Conservation (phyloP, 1,140 invertebrate genomes). For the Rhizoglyphus robini region DNA sequence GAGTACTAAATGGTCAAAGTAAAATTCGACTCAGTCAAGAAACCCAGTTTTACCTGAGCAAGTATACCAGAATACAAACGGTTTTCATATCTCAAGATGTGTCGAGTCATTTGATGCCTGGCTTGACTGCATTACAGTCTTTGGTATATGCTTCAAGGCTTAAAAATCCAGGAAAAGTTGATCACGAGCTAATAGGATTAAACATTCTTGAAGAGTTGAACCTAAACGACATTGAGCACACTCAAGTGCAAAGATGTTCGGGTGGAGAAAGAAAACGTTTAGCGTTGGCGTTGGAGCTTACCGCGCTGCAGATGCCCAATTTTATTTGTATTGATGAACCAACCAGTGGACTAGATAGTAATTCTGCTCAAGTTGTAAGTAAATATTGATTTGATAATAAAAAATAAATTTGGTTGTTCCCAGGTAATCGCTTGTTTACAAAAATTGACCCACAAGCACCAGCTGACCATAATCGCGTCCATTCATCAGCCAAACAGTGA, state of each 20-base stretch:
- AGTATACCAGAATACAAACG: background rate
- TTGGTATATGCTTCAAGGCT: constrained; percentile 85
- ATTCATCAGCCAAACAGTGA: constrained; percentile 14
- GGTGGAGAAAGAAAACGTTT: constrained; percentile 84
- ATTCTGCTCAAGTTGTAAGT: constrained; percentile 8
- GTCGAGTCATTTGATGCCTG: constrained; percentile 65
- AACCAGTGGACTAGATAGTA: constrained; percentile 36
- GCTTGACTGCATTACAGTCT: constrained; percentile 70
- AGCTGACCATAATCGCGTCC: background rate
- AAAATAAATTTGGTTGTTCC: background rate
- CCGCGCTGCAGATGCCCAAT: constrained; percentile 47
- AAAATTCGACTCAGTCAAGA: background rate
- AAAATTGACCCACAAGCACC: background rate
- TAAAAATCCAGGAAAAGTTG: constrained; percentile 38
- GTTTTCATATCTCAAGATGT: constrained; percentile 6
- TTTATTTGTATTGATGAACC: constrained; percentile 31
- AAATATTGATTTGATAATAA: background rate
- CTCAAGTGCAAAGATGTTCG: background rate
- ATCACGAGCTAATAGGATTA: background rate
- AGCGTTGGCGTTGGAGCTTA: constrained; percentile 69
- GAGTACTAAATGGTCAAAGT: background rate
- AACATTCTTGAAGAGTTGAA: background rate
- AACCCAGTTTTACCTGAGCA: background rate
- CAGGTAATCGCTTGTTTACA: constrained; percentile 7
- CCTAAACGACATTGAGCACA: background rate